A percentile compares a stretch with the other conserved stretches of the same genome.
phyloP scores from a whole-genome alignment of 2,888 invertebrate species.

The Spodoptera exigua region DNA sequence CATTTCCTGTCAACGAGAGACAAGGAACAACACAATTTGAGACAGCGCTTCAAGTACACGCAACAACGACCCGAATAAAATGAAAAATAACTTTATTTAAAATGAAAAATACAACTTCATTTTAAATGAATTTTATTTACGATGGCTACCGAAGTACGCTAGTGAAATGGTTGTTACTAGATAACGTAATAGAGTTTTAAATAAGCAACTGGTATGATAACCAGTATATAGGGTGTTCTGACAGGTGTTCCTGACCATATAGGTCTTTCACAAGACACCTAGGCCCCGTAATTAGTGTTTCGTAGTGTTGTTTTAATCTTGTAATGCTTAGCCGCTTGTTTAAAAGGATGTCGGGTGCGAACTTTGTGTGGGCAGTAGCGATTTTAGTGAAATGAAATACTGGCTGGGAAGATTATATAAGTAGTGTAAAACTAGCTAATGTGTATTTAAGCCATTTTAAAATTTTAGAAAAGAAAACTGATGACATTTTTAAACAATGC shows the following conservation, averaged over 20 bases:
- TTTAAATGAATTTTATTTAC: constrained; percentile 14
- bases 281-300: constrained; percentile 71
- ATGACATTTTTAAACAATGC: no score
- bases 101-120: constrained; percentile 16
- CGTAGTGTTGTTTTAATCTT: constrained; percentile 68
- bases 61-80: not conserved
- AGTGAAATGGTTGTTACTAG: constrained; percentile 18
- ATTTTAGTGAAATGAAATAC: constrained; percentile 4
- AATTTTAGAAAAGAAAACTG: no score
- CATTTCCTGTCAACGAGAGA: not conserved
- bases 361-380: constrained; percentile 53
- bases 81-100: constrained; percentile 5
- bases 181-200: constrained; percentile 39
- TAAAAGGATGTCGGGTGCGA: constrained; percentile 47
- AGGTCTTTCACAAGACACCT: constrained; percentile 64
- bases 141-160: constrained; percentile 29
- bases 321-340: constrained; percentile 63
- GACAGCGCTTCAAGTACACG: not conserved
- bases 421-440: no score
- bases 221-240: constrained; percentile 37
- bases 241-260: constrained; percentile 68
- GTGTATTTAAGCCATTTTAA: no score
- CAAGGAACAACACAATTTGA: not conserved
- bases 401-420: no score
- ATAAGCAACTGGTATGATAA: constrained; percentile 48